These are phyloP conservation scores for Grammomys dolichurus DNA, from an alignment of 2,113 vertebrate genomes.

Conservation along the genomic window DNA sequence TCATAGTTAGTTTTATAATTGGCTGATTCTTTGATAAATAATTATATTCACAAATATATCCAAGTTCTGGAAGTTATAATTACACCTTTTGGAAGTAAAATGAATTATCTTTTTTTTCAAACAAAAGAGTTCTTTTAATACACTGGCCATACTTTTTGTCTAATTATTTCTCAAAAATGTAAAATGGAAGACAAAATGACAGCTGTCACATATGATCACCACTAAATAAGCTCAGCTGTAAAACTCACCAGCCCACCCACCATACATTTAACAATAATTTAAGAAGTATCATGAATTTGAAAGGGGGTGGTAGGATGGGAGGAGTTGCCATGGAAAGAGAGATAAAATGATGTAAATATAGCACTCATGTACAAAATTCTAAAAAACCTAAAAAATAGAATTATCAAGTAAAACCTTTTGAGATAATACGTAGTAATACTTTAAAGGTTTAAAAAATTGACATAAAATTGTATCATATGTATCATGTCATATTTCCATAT, in stretches of 20 bases:
- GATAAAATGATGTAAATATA: neutral
- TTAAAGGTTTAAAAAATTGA: neutral
- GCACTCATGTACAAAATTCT: neutral
- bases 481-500: neutral
- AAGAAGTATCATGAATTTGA: neutral
- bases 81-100: neutral
- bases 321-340: neutral
- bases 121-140: neutral
- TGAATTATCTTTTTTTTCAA: neutral
- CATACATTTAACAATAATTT: neutral
- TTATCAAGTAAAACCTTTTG: neutral
- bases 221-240: neutral
- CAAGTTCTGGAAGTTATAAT: neutral
- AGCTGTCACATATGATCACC: neutral
- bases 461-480: neutral
- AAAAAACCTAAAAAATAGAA: neutral
- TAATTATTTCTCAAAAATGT: neutral
- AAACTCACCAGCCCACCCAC: neutral
- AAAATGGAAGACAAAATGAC: neutral
- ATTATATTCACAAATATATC: neutral
- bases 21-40: conserved; percentile 29
- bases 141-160: neutral
- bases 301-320: neutral
- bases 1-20: conserved; percentile 9
- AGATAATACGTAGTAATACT: neutral